Evolutionary conservation across 2,888 invertebrate genomes (phyloP).

Genomic region (Acrobasis consociella): DNA sequence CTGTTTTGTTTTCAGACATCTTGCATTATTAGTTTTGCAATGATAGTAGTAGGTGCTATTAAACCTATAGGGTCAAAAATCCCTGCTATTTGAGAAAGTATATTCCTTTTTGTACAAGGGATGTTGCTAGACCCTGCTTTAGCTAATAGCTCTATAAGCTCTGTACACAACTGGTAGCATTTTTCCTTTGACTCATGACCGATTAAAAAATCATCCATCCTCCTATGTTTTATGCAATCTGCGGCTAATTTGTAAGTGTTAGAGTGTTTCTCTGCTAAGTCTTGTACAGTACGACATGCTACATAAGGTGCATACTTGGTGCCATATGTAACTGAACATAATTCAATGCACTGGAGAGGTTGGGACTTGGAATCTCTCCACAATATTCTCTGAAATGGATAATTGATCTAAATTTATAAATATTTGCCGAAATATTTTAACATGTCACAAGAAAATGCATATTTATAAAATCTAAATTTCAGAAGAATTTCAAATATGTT

Average conservation of each 20-base stretch:
- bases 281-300: conserved; percentile 24
- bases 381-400: conserved; percentile 20
- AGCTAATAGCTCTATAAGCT: conserved; percentile 20
- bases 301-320: conserved; percentile 24
- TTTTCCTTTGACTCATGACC: conserved; percentile 1
- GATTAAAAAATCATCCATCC: conserved; percentile 23
- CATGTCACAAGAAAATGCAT: conserved; percentile 30
- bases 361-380: conserved; percentile 24
- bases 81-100: conserved; percentile 24
- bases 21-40: conserved; percentile 22
- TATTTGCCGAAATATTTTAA: conserved; percentile 30
- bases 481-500: conserved; percentile 30
- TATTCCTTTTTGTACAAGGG: conserved; percentile 23
- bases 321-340: conserved; percentile 20
- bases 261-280: conserved; percentile 23
- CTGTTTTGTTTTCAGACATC: conserved; percentile 18
- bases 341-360: conserved; percentile 22
- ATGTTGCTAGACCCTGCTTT: conserved; percentile 20
- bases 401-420: conserved; percentile 26
- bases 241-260: conserved; percentile 18
- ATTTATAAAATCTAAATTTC: conserved; percentile 29
- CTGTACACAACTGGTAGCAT: conserved; percentile 19
- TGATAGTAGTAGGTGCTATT: conserved; percentile 24
- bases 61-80: conserved; percentile 27
- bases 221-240: no score